A percentile compares a stretch with the other conserved stretches of the same genome.
These are phyloP conservation scores for Druon quercuslanigerum DNA, from an alignment of 1,140 invertebrate genomes.

Conservation along the genomic window DNA sequence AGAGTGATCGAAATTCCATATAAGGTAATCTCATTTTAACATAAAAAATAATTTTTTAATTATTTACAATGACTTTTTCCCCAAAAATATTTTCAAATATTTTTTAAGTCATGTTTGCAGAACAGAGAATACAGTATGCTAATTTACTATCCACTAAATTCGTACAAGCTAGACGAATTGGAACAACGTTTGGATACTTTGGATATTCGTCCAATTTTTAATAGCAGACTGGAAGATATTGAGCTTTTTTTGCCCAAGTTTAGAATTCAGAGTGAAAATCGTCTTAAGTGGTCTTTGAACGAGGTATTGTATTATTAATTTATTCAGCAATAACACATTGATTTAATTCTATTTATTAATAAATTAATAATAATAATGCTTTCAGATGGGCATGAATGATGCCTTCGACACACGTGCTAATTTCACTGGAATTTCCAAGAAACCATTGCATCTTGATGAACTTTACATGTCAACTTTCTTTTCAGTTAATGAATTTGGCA, in stretches of 20 bases:
- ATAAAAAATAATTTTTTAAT: not conserved
- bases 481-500: conserved; percentile 6
- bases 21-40: not conserved
- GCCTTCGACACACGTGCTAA: not conserved
- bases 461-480: not conserved
- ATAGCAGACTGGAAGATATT: conserved; percentile 15
- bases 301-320: conserved; percentile 4
- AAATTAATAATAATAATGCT: not conserved
- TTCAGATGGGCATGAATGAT: not conserved
- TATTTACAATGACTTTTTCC: not conserved
- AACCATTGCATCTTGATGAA: conserved; percentile 4
- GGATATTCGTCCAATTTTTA: conserved; percentile 15
- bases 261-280: conserved; percentile 4
- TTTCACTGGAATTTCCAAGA: conserved; percentile 17
- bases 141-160: conserved; percentile 22
- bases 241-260: conserved; percentile 21
- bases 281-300: conserved; percentile 5
- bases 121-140: conserved; percentile 20
- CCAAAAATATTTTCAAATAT: not conserved
- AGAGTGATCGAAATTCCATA: conserved; percentile 9
- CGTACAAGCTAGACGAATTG: conserved; percentile 9
- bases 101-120: conserved; percentile 6
- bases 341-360: not conserved
- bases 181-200: conserved; percentile 7
- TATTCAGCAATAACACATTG: not conserved